Percentiles rank a stretch among this genome's conserved stretches.
Conservation (phyloP, 2,797 vertebrate species). For the Staurois parvus region DNA sequence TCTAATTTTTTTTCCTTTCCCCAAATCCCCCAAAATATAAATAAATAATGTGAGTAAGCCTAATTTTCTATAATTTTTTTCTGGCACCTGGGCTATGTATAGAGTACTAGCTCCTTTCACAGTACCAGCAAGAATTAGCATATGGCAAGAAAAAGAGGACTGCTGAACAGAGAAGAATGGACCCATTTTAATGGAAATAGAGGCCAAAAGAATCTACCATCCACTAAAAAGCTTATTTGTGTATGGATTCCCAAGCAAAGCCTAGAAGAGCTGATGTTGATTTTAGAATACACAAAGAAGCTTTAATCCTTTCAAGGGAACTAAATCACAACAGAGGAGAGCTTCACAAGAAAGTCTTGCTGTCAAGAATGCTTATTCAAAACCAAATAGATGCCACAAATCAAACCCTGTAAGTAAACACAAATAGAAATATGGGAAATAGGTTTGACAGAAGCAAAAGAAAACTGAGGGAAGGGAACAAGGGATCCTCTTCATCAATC, state of each 20-base stretch:
- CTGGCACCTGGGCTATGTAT: conserved; percentile 86
- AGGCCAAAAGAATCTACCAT: conserved; percentile 87
- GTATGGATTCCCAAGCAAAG: conserved; percentile 90
- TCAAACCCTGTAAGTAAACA: conserved; percentile 89
- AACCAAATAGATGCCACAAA: conserved; percentile 86
- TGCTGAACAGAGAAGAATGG: conserved; percentile 80
- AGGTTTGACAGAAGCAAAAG: conserved; percentile 68
- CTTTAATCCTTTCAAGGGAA: conserved; percentile 95
- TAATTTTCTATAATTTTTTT: conserved; percentile 63
- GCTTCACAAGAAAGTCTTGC: conserved; percentile 86
- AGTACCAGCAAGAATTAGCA: conserved; percentile 86
- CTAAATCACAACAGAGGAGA: conserved; percentile 88
- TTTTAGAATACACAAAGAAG: conserved; percentile 93
- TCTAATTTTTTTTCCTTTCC: conserved; percentile 66
- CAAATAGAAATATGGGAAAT: conserved; percentile 91
- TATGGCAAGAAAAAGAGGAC: conserved; percentile 84
- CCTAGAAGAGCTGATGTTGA: conserved; percentile 90
- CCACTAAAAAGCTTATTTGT: conserved; percentile 90
- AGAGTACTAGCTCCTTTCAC: conserved; percentile 78
- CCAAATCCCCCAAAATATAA: conserved; percentile 72
- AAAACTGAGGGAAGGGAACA: conserved; percentile 66
- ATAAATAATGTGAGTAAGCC: conserved; percentile 74
- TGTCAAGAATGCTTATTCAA: conserved; percentile 88
- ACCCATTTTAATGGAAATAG: conserved; percentile 94
- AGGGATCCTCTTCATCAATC: conserved; percentile 74